A percentile compares a stretch with the other conserved stretches of the same genome.
These are phyloP conservation scores for Vollenhovia emeryi DNA, from an alignment of 1,140 invertebrate genomes.

Conservation along the genomic window DNA sequence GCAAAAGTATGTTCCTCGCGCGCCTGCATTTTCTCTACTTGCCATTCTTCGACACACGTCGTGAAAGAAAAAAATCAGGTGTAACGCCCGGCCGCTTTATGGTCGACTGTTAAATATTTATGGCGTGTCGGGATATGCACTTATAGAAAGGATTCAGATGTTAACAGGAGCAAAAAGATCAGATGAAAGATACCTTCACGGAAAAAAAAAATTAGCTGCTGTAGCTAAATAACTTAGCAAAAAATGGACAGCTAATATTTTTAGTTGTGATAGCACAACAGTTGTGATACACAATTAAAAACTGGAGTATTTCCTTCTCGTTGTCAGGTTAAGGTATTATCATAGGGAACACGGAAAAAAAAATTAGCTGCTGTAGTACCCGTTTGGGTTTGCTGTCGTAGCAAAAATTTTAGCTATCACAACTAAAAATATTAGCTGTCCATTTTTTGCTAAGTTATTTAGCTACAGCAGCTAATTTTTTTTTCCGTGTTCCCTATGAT, in stretches of 20 bases:
- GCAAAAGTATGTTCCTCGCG: background rate
- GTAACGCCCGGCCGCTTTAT: background rate
- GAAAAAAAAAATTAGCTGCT: too few species aligned
- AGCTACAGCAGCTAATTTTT: too few species aligned
- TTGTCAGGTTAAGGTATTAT: background rate
- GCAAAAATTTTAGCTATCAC: too few species aligned
- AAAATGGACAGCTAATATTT: too few species aligned
- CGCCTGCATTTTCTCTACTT: background rate
- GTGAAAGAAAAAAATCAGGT: constrained; percentile 2
- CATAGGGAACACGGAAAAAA: too few species aligned
- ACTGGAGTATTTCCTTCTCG: background rate
- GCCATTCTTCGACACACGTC: background rate
- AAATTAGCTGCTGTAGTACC: too few species aligned
- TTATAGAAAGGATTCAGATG: background rate
- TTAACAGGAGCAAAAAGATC: background rate
- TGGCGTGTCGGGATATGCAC: background rate
- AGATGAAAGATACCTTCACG: background rate
- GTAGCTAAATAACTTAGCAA: too few species aligned
- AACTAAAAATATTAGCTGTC: too few species aligned
- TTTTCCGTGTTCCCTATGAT: background rate
- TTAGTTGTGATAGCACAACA: too few species aligned
- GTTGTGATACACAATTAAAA: background rate
- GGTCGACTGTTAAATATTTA: constrained; percentile 28
- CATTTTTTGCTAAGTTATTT: too few species aligned
- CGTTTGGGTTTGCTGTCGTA: too few species aligned